A percentile compares a stretch with the other conserved stretches of the same genome.
These are phyloP conservation scores for Xyrichtys novacula DNA, from an alignment of 2,797 vertebrate species.

Conservation along the genomic window DNA sequence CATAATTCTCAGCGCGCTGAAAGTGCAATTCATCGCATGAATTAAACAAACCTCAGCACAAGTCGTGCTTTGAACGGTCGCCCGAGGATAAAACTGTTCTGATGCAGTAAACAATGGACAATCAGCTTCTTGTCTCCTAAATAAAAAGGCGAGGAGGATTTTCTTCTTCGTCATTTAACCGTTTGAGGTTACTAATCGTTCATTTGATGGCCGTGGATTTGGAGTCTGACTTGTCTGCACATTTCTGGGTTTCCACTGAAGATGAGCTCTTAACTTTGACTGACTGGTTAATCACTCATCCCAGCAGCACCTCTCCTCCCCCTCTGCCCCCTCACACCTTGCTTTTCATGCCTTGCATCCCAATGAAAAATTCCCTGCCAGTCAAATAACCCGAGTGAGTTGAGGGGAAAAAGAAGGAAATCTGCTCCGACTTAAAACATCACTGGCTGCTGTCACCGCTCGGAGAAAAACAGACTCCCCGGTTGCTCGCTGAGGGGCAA, in stretches of 20 bases:
- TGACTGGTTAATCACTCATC: slow-evolving; percentile 82
- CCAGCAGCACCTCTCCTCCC: slow-evolving; percentile 31
- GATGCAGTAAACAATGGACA: slow-evolving; percentile 55
- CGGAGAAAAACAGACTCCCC: slow-evolving; percentile 46
- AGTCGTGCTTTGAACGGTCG: not conserved
- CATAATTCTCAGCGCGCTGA: not conserved
- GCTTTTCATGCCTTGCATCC: slow-evolving; percentile 78
- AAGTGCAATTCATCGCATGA: slow-evolving; percentile 5
- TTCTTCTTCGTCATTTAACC: slow-evolving; percentile 33
- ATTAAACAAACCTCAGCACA: slow-evolving; percentile 17
- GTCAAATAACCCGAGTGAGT: slow-evolving; percentile 74
- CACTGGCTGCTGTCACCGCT: slow-evolving; percentile 71
- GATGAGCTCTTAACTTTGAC: slow-evolving; percentile 78
- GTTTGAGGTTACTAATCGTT: slow-evolving; percentile 57
- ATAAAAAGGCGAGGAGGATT: too few relatives aligned
- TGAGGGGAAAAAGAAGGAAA: slow-evolving; percentile 58
- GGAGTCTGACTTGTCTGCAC: slow-evolving; percentile 63
- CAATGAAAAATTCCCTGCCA: slow-evolving; percentile 77
- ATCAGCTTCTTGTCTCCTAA: slow-evolving; percentile 43
- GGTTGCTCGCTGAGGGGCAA: slow-evolving; percentile 75
- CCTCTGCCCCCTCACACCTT: slow-evolving; percentile 50
- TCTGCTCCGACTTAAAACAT: slow-evolving; percentile 75
- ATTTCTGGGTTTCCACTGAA: slow-evolving; percentile 69
- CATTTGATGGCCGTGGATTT: slow-evolving; percentile 56
- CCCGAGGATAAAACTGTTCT: not conserved